phyloP scores from a whole-genome alignment of 2,888 invertebrate genomes.

The Leptopilina myrica region DNA sequence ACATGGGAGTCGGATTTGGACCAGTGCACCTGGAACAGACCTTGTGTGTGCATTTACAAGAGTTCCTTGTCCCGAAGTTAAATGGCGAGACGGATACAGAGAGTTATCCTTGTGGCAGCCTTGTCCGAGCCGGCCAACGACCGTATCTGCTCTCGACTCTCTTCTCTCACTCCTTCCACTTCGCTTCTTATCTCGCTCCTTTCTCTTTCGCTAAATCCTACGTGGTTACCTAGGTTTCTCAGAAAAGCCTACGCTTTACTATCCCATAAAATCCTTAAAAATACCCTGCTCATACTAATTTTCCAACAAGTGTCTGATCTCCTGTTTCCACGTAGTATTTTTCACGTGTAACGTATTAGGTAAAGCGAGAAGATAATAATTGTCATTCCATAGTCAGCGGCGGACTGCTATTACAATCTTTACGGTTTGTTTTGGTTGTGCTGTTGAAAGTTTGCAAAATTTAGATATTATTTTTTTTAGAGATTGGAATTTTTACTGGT shows the following conservation, averaged over 20 bases:
- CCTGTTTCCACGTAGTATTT: too few species aligned
- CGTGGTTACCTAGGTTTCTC: background rate
- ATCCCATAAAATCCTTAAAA: slow-evolving; percentile 12
- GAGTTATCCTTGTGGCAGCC: slow-evolving; percentile 50
- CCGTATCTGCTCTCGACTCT: slow-evolving; percentile 49
- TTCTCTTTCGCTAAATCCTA: slow-evolving; percentile 42
- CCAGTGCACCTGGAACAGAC: slow-evolving; percentile 31
- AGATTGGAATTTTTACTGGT: too few species aligned
- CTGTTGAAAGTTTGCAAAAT: too few species aligned
- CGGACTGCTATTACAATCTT: too few species aligned
- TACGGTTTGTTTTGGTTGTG: too few species aligned
- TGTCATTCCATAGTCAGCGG: too few species aligned
- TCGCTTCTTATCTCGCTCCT: slow-evolving; percentile 40
- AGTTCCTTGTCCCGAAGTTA: slow-evolving; percentile 51
- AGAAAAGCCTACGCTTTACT: slow-evolving; percentile 20
- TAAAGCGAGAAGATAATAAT: too few species aligned
- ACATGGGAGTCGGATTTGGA: slow-evolving; percentile 24
- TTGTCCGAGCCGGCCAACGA: slow-evolving; percentile 52
- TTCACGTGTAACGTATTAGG: too few species aligned
- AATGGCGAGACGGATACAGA: slow-evolving; percentile 50
- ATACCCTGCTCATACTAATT: background rate
- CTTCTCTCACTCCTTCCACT: slow-evolving; percentile 47
- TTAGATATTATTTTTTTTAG: too few species aligned
- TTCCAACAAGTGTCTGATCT: background rate
- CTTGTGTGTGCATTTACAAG: slow-evolving; percentile 35